Base-by-base conservation (phyloP, 2,113 vertebrate genomes). In the Nycticebus coucang region DNA sequence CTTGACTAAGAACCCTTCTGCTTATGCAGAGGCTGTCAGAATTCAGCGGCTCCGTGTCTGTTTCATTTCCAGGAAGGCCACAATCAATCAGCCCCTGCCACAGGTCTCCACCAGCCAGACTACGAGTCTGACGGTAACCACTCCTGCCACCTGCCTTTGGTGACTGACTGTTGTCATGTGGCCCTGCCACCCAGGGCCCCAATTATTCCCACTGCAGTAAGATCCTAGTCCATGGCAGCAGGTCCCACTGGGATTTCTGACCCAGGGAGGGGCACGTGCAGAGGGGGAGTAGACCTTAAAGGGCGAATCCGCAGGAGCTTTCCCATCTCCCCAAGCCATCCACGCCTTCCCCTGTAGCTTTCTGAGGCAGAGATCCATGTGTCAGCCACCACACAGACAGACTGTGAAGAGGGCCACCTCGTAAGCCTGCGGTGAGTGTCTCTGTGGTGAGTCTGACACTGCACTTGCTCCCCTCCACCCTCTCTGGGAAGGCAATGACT, bases 61-160 rank as follows among this genome's bases (percentile, higher is more conserved):
- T 4, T 80, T 37, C 84, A 71, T 55, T 7, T 10, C 45, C 1
- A 9, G 91, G 80, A 78, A 26, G 1, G 7, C 9, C 33, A 6
- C 0, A 22, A 11, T n/a, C 10, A 15, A 7, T 0, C 1, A 21
- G 15, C 55, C 9, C 2, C 0, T 0, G 1, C 50, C 19, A 1
- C 0, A 2, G 33, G 4, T 28, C 80, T 21, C 30, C 1, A 11
- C 0, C 0, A 21, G 37, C 19, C 15, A 0, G n/a, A 9, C 15
- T 3, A 50, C 45, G 7, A 50, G 45, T 50, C 17, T 15, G 4
- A 4, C 0, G 0, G 71, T 11, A 3, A 21, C 41, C 45, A 22
- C 0, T 4, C 33, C 66, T 4, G 0, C 2, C 11, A 64, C 62
- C 45, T 4, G 35, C 53, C 64, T 37, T 12, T 15, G n/a, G 60